phyloP scores from a whole-genome alignment of 2,113 vertebrate genomes.

The Bos taurus region DNA sequence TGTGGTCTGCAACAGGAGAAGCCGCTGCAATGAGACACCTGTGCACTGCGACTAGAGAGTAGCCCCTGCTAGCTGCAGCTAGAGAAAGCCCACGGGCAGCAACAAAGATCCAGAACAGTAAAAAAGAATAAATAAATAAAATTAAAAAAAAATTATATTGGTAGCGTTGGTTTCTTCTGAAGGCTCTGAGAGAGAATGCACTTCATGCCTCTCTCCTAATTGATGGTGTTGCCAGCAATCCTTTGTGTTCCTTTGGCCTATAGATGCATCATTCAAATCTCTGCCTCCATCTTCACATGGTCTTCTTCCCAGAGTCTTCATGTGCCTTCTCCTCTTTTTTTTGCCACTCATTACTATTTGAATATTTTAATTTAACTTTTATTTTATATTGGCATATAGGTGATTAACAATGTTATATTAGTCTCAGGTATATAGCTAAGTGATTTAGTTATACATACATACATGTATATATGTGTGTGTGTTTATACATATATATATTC shows the following conservation, averaged over 20 bases:
- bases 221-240: not conserved
- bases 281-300: not conserved
- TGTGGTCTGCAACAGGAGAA: not conserved
- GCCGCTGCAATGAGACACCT: not conserved
- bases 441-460: not conserved
- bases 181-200: not conserved
- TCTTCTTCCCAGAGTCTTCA: not conserved
- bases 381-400: not conserved
- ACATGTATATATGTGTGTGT: not conserved
- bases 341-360: not conserved
- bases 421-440: not conserved
- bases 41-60: not conserved
- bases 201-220: not conserved
- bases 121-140: not conserved
- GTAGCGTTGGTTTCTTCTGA: not conserved
- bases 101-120: not conserved
- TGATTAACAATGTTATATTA: not conserved
- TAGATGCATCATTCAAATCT: not conserved
- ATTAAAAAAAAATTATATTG: not conserved
- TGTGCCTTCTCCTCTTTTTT: not conserved
- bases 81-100: not conserved
- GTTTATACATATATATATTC: not conserved
- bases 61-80: not conserved
- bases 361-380: not conserved
- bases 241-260: not conserved